Percentiles rank a stretch among this genome's conserved stretches.
phyloP scores from a whole-genome alignment of 1,140 invertebrate genomes.

The Pachypeltis micranthus region DNA sequence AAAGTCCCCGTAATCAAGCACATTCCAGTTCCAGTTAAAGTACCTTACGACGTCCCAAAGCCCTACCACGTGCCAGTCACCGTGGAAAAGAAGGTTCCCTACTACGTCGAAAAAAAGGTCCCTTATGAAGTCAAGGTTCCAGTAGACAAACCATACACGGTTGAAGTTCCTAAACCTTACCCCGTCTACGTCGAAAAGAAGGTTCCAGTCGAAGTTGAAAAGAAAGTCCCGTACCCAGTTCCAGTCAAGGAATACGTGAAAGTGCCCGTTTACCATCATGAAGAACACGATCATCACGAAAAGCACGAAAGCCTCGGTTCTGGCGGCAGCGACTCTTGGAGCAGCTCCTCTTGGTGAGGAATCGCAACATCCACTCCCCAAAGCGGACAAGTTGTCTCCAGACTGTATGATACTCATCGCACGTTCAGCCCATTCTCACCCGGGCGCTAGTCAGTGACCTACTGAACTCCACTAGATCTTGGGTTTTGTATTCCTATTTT shows the following conservation, averaged over 20 bases:
- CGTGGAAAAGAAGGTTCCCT: slow-evolving; percentile 15
- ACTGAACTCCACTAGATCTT: no score
- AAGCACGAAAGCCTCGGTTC: not conserved
- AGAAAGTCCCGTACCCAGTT: not conserved
- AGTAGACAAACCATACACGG: slow-evolving; percentile 15
- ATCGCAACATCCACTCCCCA: no score
- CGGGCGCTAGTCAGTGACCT: no score
- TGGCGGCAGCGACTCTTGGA: not conserved
- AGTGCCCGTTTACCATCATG: not conserved
- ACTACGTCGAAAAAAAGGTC: slow-evolving; percentile 16
- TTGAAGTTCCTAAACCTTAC: slow-evolving; percentile 17
- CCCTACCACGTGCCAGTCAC: slow-evolving; percentile 15
- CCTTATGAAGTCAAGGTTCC: slow-evolving; percentile 17
- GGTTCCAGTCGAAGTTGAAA: slow-evolving; percentile 16
- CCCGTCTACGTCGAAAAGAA: slow-evolving; percentile 17
- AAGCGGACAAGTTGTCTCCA: no score
- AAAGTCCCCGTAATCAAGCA: slow-evolving; percentile 14
- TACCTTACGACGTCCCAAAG: slow-evolving; percentile 16
- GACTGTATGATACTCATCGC: no score
- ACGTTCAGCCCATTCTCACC: no score
- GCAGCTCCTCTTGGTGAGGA: not conserved
- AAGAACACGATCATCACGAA: not conserved
- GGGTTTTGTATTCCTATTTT: slow-evolving; percentile 1
- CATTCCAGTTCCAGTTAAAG: slow-evolving; percentile 18
- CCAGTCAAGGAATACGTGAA: slow-evolving; percentile 22